Percentiles rank a stretch among this genome's conserved stretches.
Conservation (phyloP, 92 coral and sea anemone genomes). For the Heteractis magnifica region DNA sequence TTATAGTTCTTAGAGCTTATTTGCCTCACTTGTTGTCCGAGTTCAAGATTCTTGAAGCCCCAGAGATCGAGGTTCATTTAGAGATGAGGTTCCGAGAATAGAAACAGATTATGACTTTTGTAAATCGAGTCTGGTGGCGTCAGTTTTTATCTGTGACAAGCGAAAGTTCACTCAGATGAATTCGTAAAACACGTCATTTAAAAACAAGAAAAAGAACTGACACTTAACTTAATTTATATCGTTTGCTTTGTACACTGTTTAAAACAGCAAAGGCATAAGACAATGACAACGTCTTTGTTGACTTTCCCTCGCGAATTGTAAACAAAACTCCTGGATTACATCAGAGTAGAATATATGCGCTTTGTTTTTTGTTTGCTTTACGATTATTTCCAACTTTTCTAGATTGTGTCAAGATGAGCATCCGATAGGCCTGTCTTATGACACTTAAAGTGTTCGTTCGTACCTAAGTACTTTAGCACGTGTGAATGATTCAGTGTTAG, state of each 20-base stretch:
- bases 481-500: not conserved
- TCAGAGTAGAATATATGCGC: not conserved
- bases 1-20: not conserved
- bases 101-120: not conserved
- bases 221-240: not conserved
- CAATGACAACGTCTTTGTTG: not conserved
- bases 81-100: not conserved
- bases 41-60: slow-evolving; percentile 14
- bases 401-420: not conserved
- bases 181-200: not conserved
- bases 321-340: not conserved
- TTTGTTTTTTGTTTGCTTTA: not conserved
- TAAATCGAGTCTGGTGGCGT: not conserved
- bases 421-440: not conserved
- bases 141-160: not conserved
- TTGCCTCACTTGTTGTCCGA: not conserved
- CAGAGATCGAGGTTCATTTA: not conserved
- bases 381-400: not conserved
- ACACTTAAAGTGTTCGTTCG: not conserved
- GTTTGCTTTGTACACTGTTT: too few relatives aligned
- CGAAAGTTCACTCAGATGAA: not conserved
- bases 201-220: not conserved
- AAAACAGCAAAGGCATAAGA: not conserved
- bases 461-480: slow-evolving; percentile 20
- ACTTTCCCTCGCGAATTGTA: not conserved